Evolutionary conservation across 2,113 vertebrate genomes (phyloP).

Genomic region (Centropristis striata): DNA sequence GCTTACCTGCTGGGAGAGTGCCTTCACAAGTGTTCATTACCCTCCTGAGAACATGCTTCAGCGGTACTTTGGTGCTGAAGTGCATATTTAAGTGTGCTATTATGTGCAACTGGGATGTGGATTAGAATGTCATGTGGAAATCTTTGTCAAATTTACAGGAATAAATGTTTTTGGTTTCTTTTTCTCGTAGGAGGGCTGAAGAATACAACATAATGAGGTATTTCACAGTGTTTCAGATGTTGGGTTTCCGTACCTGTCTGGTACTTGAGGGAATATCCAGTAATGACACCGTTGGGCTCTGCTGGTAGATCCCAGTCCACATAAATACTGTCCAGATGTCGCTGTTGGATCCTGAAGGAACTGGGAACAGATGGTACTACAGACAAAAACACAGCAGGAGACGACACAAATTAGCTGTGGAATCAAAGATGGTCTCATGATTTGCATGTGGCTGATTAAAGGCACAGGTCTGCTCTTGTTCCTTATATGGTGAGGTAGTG

Average conservation of each 20-base stretch:
- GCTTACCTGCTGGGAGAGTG: conserved; percentile 20
- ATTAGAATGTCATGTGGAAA: background rate
- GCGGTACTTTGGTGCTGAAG: conserved; percentile 35
- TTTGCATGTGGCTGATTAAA: background rate
- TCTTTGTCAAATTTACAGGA: conserved; percentile 5
- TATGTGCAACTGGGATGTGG: conserved; percentile 1
- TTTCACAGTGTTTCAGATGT: background rate
- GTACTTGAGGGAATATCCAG: conserved; percentile 92
- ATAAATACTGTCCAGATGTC: conserved; percentile 92
- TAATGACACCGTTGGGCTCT: conserved; percentile 95
- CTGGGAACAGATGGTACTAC: conserved; percentile 93
- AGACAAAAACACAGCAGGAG: conserved; percentile 40
- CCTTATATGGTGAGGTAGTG: background rate
- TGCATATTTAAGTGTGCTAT: conserved; percentile 33
- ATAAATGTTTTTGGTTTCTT: conserved; percentile 3
- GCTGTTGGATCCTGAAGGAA: conserved; percentile 93
- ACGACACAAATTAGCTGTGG: background rate
- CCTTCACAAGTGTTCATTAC: conserved; percentile 45
- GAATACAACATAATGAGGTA: background rate
- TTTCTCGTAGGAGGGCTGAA: background rate
- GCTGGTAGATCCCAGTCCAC: conserved; percentile 95
- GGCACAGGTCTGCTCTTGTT: background rate
- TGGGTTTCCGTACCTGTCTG: conserved; percentile 86
- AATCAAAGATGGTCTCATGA: background rate
- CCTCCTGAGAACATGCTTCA: conserved; percentile 29